A percentile compares a stretch with the other conserved stretches of the same genome.
phyloP scores from a whole-genome alignment of 2,113 vertebrate species.

The Ginglymostoma cirratum region DNA sequence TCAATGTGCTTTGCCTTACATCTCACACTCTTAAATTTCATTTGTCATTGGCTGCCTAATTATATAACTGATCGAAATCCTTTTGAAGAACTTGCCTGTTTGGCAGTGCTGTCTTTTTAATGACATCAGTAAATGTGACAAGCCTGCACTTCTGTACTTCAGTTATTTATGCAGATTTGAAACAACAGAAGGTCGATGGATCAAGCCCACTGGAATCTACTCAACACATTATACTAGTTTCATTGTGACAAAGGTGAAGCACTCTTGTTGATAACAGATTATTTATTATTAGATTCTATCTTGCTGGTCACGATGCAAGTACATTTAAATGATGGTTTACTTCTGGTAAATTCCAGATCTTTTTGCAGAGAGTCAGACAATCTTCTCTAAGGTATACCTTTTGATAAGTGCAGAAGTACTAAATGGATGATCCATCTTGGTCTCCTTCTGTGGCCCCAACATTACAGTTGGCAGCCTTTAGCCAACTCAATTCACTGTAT shows the following conservation, averaged over 20 bases:
- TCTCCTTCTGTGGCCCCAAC: no score
- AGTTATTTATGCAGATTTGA: neutral
- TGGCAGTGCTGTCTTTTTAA: neutral
- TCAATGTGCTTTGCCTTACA: neutral
- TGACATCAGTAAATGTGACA: neutral
- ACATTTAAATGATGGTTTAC: neutral
- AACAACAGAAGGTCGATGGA: neutral
- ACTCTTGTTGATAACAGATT: neutral
- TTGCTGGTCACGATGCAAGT: neutral
- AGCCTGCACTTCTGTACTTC: neutral
- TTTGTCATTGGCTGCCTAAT: neutral
- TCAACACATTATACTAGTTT: neutral
- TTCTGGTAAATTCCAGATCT: neutral
- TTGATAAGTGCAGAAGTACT: no score
- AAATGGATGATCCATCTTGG: no score
- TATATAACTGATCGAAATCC: neutral
- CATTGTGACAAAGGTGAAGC: neutral
- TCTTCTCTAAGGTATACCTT: neutral
- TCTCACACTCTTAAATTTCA: neutral
- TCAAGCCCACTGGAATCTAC: neutral
- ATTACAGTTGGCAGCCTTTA: no score
- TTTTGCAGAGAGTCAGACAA: neutral
- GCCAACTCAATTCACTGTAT: no score
- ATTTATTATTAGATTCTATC: neutral
- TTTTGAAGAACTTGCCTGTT: neutral